Percentiles rank a stretch among this genome's conserved stretches.
phyloP scores from a whole-genome alignment of 1,140 invertebrate species.

The Aphelinus atriplicis region DNA sequence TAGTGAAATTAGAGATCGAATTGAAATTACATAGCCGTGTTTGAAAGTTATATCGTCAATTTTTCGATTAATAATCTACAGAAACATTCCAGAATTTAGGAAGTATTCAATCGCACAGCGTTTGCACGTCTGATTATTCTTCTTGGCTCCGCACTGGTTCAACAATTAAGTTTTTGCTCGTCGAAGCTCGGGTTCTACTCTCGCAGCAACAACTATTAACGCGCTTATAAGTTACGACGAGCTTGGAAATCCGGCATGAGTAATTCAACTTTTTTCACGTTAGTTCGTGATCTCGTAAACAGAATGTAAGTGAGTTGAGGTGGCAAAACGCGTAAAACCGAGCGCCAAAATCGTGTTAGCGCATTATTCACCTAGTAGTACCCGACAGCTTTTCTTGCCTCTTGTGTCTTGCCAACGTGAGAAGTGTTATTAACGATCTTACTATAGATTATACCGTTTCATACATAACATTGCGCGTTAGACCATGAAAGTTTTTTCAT shows the following conservation, averaged over 20 bases:
- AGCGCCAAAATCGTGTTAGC: slow-evolving; percentile 13
- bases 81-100: too few species aligned
- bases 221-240: too few species aligned
- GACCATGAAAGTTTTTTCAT: slow-evolving; percentile 28
- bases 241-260: not conserved
- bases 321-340: slow-evolving; percentile 25
- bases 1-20: too few species aligned
- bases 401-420: slow-evolving; percentile 14
- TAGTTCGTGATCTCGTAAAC: slow-evolving; percentile 5
- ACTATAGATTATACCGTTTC: slow-evolving; percentile 27
- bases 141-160: too few species aligned
- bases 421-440: slow-evolving; percentile 38
- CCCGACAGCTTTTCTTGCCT: slow-evolving; percentile 36
- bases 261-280: slow-evolving; percentile 25
- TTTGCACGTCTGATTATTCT: too few species aligned
- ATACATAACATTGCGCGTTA: slow-evolving; percentile 32
- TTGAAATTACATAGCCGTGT: too few species aligned
- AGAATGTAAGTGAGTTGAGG: slow-evolving; percentile 12
- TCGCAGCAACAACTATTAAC: too few species aligned
- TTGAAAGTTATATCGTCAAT: too few species aligned
- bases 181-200: too few species aligned
- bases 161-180: too few species aligned
- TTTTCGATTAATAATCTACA: too few species aligned
- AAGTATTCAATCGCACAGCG: too few species aligned
- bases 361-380: slow-evolving; percentile 28